These are phyloP conservation scores for Mormyrus lacerda DNA, from an alignment of 2,113 vertebrate genomes.

Conservation along the genomic window DNA sequence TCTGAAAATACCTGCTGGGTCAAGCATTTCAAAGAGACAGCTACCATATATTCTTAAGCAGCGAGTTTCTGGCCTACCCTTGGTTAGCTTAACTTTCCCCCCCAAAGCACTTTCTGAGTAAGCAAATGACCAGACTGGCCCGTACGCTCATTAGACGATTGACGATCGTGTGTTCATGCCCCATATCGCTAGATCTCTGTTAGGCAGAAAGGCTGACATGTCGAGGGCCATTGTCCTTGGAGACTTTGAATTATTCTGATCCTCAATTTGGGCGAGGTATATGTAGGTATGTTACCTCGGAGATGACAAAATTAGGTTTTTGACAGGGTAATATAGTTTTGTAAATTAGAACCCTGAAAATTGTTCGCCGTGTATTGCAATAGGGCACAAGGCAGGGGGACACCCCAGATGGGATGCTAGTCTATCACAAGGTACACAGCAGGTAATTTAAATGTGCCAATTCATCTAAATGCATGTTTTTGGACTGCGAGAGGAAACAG, in stretches of 20 bases:
- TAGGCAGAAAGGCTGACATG: conserved; percentile 8
- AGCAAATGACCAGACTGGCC: not conserved
- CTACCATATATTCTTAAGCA: not conserved
- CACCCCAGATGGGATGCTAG: not conserved
- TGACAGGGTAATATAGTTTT: not conserved
- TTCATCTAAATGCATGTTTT: not conserved
- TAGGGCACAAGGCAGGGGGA: not conserved
- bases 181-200: conserved; percentile 22
- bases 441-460: not conserved
- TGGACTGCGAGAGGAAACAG: not conserved
- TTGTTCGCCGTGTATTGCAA: not conserved
- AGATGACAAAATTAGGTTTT: not conserved
- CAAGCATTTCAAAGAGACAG: not conserved
- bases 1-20: not conserved
- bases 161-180: not conserved
- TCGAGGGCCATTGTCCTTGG: conserved; percentile 32
- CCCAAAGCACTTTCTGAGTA: not conserved
- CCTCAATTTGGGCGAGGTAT: conserved; percentile 17
- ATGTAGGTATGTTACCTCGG: conserved; percentile 25
- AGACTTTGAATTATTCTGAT: conserved; percentile 15
- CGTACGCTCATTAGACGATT: not conserved
- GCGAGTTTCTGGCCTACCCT: not conserved
- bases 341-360: not conserved
- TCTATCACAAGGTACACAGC: not conserved
- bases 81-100: not conserved